Conservation (phyloP, 1,140 invertebrate genomes). For the Cherax quadricarinatus region DNA sequence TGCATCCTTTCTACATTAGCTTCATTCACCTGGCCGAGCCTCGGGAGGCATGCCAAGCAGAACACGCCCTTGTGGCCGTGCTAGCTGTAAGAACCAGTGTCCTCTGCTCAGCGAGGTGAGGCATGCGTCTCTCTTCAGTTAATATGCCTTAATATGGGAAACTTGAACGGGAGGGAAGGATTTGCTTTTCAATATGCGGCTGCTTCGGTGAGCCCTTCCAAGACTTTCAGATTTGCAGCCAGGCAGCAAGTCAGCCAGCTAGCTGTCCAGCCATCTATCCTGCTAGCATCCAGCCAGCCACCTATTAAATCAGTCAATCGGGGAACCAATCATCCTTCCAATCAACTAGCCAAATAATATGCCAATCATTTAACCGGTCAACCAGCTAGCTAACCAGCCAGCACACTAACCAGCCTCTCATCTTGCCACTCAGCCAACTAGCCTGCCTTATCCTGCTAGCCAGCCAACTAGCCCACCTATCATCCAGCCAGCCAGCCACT, state of each 20-base stretch:
- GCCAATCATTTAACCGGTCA: too few species aligned
- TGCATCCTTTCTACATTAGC: conserved; percentile 37
- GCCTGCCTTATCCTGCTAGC: background rate
- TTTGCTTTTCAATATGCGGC: conserved; percentile 60
- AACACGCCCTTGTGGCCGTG: background rate
- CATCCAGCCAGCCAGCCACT: too few species aligned
- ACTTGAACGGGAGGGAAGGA: conserved; percentile 43
- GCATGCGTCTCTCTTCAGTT: conserved; percentile 32
- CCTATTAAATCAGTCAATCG: too few species aligned
- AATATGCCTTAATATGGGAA: conserved; percentile 64
- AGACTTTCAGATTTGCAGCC: background rate
- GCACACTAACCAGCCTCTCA: too few species aligned
- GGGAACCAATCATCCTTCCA: too few species aligned
- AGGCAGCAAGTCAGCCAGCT: too few species aligned
- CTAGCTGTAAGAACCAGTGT: background rate
- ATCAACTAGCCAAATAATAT: too few species aligned
- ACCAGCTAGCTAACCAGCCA: too few species aligned
- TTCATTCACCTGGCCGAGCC: conserved; percentile 15
- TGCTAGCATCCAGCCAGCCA: too few species aligned
- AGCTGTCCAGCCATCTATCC: too few species aligned
- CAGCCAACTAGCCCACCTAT: too few species aligned
- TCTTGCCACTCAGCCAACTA: too few species aligned
- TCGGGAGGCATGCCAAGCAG: background rate
- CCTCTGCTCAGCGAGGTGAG: background rate
- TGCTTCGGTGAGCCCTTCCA: background rate